Percentiles rank a stretch among this genome's conserved stretches.
Conservation (phyloP, 2,888 invertebrate species). For the Lingula anatina region DNA sequence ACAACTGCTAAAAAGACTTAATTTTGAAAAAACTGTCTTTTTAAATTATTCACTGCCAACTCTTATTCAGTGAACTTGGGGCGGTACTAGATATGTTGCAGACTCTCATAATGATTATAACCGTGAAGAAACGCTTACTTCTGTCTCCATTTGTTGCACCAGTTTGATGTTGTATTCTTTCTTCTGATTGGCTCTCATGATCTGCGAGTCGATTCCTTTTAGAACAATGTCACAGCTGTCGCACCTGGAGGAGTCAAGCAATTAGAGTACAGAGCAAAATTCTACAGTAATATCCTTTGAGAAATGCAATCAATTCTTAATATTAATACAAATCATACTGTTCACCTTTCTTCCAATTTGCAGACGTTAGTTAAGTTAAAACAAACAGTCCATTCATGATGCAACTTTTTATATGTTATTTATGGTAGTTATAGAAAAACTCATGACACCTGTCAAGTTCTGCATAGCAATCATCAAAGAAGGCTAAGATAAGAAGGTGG, state of each 20-base stretch:
- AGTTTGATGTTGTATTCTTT: slow-evolving; percentile 76
- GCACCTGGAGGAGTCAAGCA: slow-evolving; percentile 62
- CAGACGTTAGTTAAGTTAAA: no score
- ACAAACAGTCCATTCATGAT: no score
- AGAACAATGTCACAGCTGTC: slow-evolving; percentile 83
- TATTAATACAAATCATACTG: no score
- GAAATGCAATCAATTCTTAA: background rate
- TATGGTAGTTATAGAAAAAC: no score
- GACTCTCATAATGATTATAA: background rate
- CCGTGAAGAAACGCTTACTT: slow-evolving; percentile 59
- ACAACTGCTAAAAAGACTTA: background rate
- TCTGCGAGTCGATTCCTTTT: slow-evolving; percentile 83
- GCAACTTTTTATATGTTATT: no score
- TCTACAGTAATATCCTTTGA: background rate
- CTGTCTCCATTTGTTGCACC: slow-evolving; percentile 77
- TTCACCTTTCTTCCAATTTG: no score
- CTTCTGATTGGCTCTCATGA: slow-evolving; percentile 77
- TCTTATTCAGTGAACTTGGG: background rate
- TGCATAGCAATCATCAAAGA: background rate
- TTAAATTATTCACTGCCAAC: background rate
- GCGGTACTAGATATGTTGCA: no score
- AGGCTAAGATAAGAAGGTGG: background rate
- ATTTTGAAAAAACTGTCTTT: background rate
- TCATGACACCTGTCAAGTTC: no score
- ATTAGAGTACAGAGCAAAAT: background rate